Evolutionary conservation across 2,888 invertebrate genomes (phyloP), one percentile per base, ranked within the genome.

Genomic region (Dryococelus australis): DNA sequence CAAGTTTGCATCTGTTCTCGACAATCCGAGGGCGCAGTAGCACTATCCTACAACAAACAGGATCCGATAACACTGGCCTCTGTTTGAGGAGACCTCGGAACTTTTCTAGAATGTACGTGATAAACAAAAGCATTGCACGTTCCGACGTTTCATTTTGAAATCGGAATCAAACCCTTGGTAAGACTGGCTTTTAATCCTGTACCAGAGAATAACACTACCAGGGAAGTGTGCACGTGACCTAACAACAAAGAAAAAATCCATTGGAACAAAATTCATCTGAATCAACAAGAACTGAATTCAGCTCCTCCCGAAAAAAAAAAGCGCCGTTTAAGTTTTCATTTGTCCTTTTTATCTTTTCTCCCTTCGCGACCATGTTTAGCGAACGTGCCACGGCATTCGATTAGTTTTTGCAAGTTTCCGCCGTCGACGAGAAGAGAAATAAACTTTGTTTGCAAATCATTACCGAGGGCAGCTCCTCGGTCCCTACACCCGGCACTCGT

Each of bases 391-490:
- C n/a, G 43, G 83, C 83, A 83, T 35, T 83, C 83, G 83, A 83
- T 83, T 83, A 83, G 83, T 83, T 83, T 83, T 83, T 28, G 35
- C 83, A 35, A 83, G 83, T 83, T 83, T 83, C 24, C 43, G 16
- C 10, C 28, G 28, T 24, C 83, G 83, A 35, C 16, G 83, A 35
- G n/a, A 65, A n/a, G 65, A 65, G 65, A 83, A 83, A 83, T 83
- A 83, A 83, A 83, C 83, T 83, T 83, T 83, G 83, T 83, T 83
- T 83, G 83, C 83, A 83, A 83, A 83, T 43, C 83, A 83, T 83
- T 83, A 83, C 83, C 65, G 65, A 83, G 43, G 83, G 83, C 83
- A 83, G n/a, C 65, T 65, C 83, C 35, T 83, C 43, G 24, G 83
- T 35, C 83, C 43, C 83, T 65, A 65, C 65, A 43, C 83, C 83